phyloP scores from a whole-genome alignment of 2,113 vertebrate species.

The Rhizomys pruinosus region DNA sequence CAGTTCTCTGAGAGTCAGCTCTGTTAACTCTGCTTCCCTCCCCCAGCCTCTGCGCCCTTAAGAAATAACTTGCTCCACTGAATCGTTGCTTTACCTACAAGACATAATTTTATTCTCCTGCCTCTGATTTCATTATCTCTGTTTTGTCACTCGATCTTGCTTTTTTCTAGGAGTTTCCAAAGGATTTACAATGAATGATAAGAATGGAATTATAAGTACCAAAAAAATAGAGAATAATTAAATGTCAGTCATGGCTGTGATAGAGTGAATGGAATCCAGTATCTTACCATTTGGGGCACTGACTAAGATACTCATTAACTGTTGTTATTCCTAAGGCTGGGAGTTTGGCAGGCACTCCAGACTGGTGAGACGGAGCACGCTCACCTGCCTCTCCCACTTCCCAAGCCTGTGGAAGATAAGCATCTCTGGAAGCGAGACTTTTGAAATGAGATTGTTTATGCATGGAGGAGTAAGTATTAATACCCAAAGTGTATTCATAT shows the following conservation, averaged over 20 bases:
- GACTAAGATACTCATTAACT: conserved; percentile 87
- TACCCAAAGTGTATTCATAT: conserved; percentile 83
- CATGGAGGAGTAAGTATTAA: conserved; percentile 86
- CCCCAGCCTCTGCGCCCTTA: conserved; percentile 74
- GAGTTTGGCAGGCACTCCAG: conserved; percentile 83
- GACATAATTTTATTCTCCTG: conserved; percentile 88
- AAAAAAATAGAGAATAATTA: conserved; percentile 90
- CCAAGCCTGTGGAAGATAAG: conserved; percentile 81
- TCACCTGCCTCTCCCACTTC: conserved; percentile 36
- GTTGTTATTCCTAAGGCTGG: conserved; percentile 79
- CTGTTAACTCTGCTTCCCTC: conserved; percentile 81
- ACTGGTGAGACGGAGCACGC: conserved; percentile 70
- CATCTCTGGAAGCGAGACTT: conserved; percentile 81
- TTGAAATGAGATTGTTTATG: conserved; percentile 88
- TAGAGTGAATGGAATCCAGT: conserved; percentile 86
- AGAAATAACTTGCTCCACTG: conserved; percentile 84
- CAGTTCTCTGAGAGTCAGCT: conserved; percentile 76
- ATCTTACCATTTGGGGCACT: conserved; percentile 86
- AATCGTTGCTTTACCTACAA: conserved; percentile 85
- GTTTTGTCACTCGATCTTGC: conserved; percentile 88
- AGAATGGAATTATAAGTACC: conserved; percentile 88
- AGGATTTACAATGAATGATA: conserved; percentile 88
- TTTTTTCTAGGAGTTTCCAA: conserved; percentile 86
- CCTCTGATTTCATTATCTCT: conserved; percentile 89
- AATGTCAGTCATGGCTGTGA: conserved; percentile 88